phyloP scores from a whole-genome alignment of 1,140 invertebrate genomes.

The Meteorus sp. region DNA sequence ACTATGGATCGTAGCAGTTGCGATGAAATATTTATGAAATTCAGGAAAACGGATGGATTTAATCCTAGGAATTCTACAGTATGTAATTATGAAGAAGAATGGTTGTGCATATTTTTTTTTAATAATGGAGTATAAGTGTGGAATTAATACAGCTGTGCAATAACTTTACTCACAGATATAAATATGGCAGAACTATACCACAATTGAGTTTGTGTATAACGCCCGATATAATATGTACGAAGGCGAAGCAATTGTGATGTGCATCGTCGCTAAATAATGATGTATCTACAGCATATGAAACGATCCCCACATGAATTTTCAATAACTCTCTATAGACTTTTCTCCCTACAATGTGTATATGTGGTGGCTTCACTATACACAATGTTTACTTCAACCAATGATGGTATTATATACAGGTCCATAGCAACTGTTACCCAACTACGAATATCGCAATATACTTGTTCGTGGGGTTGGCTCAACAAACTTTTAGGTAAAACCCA shows the following conservation, averaged over 20 bases:
- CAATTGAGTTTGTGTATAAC: conserved; percentile 26
- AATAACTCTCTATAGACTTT: conserved; percentile 27
- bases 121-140: no score
- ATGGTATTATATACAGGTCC: no score
- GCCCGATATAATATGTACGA: conserved; percentile 46
- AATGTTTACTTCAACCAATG: not conserved
- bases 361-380: not conserved
- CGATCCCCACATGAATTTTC: conserved; percentile 39
- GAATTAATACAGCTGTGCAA: not conserved
- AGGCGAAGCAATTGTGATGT: conserved; percentile 49
- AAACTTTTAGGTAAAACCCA: not conserved
- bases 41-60: no score
- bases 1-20: not conserved
- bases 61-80: no score
- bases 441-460: no score
- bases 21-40: no score
- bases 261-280: conserved; percentile 8
- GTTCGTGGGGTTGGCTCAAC: not conserved
- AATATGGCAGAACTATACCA: not conserved
- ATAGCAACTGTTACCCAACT: no score
- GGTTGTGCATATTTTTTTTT: no score
- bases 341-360: conserved; percentile 14
- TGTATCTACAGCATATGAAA: conserved; percentile 30
- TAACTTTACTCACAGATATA: not conserved
- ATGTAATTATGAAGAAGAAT: no score